phyloP scores from a whole-genome alignment of 2,113 vertebrate genomes.

The Passer montanus region DNA sequence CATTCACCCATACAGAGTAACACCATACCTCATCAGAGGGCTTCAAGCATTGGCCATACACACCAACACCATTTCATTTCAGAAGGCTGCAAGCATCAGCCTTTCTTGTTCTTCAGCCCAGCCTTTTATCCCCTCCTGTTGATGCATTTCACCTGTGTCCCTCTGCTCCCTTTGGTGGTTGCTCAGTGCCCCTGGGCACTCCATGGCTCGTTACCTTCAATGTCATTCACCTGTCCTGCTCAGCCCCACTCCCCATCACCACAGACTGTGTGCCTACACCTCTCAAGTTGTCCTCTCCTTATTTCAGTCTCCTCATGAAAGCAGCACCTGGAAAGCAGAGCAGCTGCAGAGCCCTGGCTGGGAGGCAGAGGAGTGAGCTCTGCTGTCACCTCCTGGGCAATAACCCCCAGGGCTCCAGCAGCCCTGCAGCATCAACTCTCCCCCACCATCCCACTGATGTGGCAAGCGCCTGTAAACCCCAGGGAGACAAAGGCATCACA shows the following conservation, averaged over 20 bases:
- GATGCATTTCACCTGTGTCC: background rate
- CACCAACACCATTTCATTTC: background rate
- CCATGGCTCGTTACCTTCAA: background rate
- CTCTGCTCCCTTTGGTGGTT: background rate
- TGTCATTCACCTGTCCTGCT: background rate
- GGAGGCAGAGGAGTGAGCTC: background rate
- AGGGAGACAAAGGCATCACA: background rate
- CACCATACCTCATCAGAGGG: background rate
- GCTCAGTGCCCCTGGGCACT: background rate
- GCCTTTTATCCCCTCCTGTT: background rate
- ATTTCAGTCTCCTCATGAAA: background rate
- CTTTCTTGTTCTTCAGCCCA: background rate
- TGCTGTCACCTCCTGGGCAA: background rate
- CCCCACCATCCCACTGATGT: fast-evolving
- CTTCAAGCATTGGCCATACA: background rate
- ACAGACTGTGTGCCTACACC: background rate
- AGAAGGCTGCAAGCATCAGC: background rate
- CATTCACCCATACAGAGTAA: background rate
- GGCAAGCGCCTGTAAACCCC: fast-evolving
- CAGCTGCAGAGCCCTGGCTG: background rate
- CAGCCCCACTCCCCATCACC: background rate
- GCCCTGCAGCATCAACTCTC: background rate
- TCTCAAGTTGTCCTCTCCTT: background rate
- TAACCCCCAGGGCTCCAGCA: background rate
- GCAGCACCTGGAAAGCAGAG: background rate